Base-by-base conservation (phyloP, 2,888 invertebrate genomes). In the Hoplodrina blanda region DNA sequence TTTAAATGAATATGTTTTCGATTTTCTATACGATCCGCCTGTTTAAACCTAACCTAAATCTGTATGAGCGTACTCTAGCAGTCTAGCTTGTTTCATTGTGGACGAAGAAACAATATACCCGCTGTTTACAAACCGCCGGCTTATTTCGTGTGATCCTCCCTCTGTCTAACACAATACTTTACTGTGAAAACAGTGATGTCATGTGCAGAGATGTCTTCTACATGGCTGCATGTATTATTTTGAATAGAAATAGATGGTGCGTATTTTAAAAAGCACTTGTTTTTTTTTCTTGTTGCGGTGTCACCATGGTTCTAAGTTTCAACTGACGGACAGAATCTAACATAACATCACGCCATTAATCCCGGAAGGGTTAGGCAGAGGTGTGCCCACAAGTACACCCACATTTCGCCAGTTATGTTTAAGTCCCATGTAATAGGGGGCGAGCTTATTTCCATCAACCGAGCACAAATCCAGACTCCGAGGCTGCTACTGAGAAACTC, bases 91-190 rank as follows among this genome's bases (percentile, higher is more conserved):
- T 41, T 41, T 25, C 78, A 83, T 76, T 82, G 86, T 82, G 81
- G 81, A 82, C 85, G 80, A 84, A 88, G 89, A 88, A 89, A 91
- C 91, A 91, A 91, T 91, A 91, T 85, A 81, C 89, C 70, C 76
- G 69, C 71, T 91, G 87, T 90, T 89, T 90, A 87, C 91, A 83
- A 82, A 85, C 87, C 80, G 76, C 81, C 73, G 75, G 84, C 81
- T 88, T 90, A 90, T 91, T 90, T 87, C 70, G 83, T 82, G 85
- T 83, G 81, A 86, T 85, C 85, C 84, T 30, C 77, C 80, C 70
- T 76, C 83, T 81, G 81, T 74, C 83, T 83, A 70, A 83, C 83
- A 87, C 80, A 88, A 88, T 88, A 88, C 85, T 87, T 82, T 76
- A 50, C 76, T 80, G 78, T 74, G 81, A 82, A 82, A 82, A 81